These are phyloP conservation scores for Caenorhabditis angaria DNA, from an alignment of 2,888 invertebrate genomes.

Conservation along the genomic window DNA sequence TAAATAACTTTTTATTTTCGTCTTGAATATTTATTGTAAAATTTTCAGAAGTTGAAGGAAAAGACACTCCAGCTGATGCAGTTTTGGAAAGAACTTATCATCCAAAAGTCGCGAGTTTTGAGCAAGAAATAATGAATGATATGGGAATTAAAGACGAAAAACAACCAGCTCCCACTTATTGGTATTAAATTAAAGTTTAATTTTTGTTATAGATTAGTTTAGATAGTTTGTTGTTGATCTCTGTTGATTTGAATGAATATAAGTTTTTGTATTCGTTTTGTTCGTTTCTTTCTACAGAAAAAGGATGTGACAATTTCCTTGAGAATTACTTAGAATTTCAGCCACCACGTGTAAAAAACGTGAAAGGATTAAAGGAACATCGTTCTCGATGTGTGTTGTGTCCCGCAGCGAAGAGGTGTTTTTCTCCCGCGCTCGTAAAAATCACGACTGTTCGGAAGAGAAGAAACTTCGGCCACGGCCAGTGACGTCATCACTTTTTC, in stretches of 20 bases:
- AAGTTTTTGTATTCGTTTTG: not conserved
- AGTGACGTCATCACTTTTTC: too few relatives aligned
- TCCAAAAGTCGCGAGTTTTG: conserved; percentile 65
- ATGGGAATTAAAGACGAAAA: conserved; percentile 55
- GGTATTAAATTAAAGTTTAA: too few relatives aligned
- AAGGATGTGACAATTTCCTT: too few relatives aligned
- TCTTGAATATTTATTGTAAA: not conserved
- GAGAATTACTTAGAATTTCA: not conserved
- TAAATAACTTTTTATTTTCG: too few relatives aligned
- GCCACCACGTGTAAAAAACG: not conserved
- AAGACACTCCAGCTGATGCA: conserved; percentile 64
- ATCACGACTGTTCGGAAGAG: too few relatives aligned
- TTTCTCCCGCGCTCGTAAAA: conserved; percentile 4
- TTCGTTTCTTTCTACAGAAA: not conserved
- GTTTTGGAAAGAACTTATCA: conserved; percentile 65
- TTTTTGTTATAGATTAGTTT: conserved; percentile 10
- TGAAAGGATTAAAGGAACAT: not conserved
- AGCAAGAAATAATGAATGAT: conserved; percentile 64
- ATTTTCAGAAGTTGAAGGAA: conserved; percentile 61
- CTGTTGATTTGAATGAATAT: conserved; percentile 13
- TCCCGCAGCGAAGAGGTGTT: not conserved
- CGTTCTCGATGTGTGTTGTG: not conserved
- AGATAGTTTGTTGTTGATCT: conserved; percentile 23
- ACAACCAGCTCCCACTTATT: conserved; percentile 46
- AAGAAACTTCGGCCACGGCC: too few relatives aligned